These are phyloP conservation scores for Lophochroa leadbeateri DNA, from an alignment of 2,113 vertebrate species.

Conservation along the genomic window DNA sequence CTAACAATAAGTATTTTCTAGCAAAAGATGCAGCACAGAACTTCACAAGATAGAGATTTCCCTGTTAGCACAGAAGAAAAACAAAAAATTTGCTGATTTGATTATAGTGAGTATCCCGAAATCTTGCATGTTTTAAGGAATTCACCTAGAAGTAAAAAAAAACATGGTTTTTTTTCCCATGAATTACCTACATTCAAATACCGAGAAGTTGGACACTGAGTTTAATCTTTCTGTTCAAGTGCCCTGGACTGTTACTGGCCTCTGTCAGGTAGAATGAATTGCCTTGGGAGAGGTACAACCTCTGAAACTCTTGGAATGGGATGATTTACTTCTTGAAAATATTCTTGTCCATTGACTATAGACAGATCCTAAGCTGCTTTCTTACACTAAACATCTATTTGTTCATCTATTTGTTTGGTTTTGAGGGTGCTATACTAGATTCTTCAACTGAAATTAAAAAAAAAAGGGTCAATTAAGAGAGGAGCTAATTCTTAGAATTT, in stretches of 20 bases:
- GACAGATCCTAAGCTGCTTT: neutral
- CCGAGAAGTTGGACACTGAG: neutral
- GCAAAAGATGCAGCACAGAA: neutral
- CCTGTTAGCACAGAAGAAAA: neutral
- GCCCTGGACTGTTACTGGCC: neutral
- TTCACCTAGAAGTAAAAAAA: fast-evolving
- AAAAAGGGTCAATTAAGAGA: neutral
- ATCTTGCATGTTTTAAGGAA: neutral
- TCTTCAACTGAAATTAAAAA: neutral
- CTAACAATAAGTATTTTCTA: neutral
- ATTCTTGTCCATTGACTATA: neutral
- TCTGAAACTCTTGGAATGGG: neutral
- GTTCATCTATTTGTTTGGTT: neutral
- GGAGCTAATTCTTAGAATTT: neutral
- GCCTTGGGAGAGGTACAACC: neutral
- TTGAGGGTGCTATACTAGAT: neutral
- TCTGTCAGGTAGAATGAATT: neutral
- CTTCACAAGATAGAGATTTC: neutral
- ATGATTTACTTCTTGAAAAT: neutral
- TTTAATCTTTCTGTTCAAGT: neutral
- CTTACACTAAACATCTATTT: neutral
- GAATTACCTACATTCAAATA: neutral
- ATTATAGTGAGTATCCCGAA: neutral
- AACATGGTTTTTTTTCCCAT: neutral
- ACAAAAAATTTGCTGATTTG: neutral